Percentiles rank a stretch among this genome's conserved stretches.
These are phyloP conservation scores for Macroglossus sobrinus DNA, from an alignment of 2,113 vertebrate genomes.

Conservation along the genomic window DNA sequence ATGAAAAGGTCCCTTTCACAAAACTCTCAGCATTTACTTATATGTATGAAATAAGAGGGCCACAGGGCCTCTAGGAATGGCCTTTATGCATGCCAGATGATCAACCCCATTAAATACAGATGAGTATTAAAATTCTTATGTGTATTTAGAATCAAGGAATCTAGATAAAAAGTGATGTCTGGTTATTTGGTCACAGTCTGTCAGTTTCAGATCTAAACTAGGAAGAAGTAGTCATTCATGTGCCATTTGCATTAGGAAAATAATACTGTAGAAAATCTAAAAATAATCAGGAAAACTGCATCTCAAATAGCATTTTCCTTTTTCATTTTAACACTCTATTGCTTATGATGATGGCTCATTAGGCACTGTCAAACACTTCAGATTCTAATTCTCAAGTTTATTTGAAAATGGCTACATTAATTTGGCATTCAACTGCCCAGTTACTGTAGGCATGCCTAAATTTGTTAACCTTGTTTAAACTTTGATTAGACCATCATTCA, in stretches of 20 bases:
- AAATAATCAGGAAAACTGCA: conserved; percentile 78
- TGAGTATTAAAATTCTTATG: conserved; percentile 42
- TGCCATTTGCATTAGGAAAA: conserved; percentile 67
- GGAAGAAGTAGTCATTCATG: conserved; percentile 66
- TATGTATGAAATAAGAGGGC: neutral
- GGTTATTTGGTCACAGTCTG: conserved; percentile 73
- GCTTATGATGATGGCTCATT: conserved; percentile 79
- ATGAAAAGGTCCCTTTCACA: neutral
- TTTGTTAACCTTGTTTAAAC: conserved; percentile 70
- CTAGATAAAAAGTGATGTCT: conserved; percentile 68
- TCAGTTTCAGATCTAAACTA: conserved; percentile 72
- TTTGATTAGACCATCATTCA: conserved; percentile 60
- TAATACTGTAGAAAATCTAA: conserved; percentile 73
- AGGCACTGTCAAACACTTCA: conserved; percentile 79
- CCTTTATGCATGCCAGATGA: neutral
- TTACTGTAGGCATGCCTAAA: conserved; percentile 49
- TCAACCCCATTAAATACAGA: neutral
- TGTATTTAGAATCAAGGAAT: conserved; percentile 73
- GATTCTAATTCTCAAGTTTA: conserved; percentile 75
- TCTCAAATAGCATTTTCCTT: conserved; percentile 72
- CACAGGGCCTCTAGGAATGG: neutral
- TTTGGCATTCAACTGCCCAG: conserved; percentile 65
- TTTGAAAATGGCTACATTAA: conserved; percentile 72
- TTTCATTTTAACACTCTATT: conserved; percentile 79
- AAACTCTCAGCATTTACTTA: neutral